A percentile compares a stretch with the other conserved stretches of the same genome.
Conservation (phyloP, 2,888 invertebrate genomes). For the Drosophila kambysellisi region DNA sequence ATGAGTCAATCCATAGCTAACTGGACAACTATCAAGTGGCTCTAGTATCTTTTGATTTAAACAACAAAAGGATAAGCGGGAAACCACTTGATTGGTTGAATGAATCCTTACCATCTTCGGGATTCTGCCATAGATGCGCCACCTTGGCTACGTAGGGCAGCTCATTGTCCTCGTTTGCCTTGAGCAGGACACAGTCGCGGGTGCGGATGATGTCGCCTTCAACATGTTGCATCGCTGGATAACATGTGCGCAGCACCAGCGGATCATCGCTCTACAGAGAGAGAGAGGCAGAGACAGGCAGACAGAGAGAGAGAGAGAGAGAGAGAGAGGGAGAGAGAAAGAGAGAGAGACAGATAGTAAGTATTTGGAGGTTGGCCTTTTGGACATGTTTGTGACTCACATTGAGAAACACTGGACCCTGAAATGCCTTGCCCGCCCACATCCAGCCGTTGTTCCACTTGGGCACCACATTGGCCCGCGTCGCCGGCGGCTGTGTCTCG, state of each 20-base stretch:
- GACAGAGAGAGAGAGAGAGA: slow-evolving; percentile 32
- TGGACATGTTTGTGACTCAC: slow-evolving; percentile 85
- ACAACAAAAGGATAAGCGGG: neutral
- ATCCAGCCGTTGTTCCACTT: slow-evolving; percentile 97
- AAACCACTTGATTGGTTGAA: neutral
- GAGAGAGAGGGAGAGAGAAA: slow-evolving; percentile 52
- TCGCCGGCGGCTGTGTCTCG: slow-evolving; percentile 85
- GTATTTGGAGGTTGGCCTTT: neutral
- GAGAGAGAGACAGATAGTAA: slow-evolving; percentile 33
- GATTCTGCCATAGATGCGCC: slow-evolving; percentile 97
- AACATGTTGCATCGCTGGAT: slow-evolving; percentile 94
- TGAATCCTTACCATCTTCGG: slow-evolving; percentile 91
- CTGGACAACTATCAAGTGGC: neutral
- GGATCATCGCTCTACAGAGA: slow-evolving; percentile 90
- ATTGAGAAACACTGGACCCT: slow-evolving; percentile 94
- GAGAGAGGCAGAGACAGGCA: slow-evolving; percentile 28
- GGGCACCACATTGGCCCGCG: slow-evolving; percentile 86
- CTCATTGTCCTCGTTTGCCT: slow-evolving; percentile 93
- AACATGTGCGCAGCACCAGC: slow-evolving; percentile 92
- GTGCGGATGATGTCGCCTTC: slow-evolving; percentile 95
- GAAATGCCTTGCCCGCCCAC: slow-evolving; percentile 94
- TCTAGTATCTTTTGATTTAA: neutral
- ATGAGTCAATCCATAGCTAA: neutral
- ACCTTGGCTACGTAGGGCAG: slow-evolving; percentile 98
- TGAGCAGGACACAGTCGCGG: slow-evolving; percentile 95